Evolutionary conservation across 2,888 invertebrate species (phyloP), one percentile per base, ranked within the genome.

Genomic region (Noctua fimbriata): DNA sequence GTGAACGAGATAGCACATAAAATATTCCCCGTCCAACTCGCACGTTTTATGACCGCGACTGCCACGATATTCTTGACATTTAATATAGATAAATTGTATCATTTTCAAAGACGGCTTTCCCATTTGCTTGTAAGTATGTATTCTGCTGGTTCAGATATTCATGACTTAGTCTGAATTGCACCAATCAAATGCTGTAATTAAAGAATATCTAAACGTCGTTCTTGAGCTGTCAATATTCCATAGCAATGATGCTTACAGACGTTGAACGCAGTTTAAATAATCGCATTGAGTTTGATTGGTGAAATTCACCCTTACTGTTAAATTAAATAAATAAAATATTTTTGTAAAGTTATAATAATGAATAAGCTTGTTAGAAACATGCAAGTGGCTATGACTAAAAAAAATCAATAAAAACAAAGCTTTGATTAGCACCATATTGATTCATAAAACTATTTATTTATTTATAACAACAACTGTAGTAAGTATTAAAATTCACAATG

Each of bases 401-500:
- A 36, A 49, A 21, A 24, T 24, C n/a, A 76, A 79, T 66, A 52
- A 76, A 87, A 85, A 75, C 18, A 79, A 63, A 69, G 70, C 49
- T 81, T 82, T 47, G 16, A 70, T 78, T 79, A 60, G 83, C 78
- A 78, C 65, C 81, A 69, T 69, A 63, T 70, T 58, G 81, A 83
- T 88, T 81, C 55, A 73, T 78, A 72, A 73, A 83, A 78, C 9
- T 85, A 87, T 87, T 85, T 89, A 85, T 86, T 88, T 67, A 65
- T 78, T 82, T 82, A 87, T 63, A 77, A 73, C 55, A 79, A 58
- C 47, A 72, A 81, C 63, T 78, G 77, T 89, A 84, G 76, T 79
- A 78, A 84, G 69, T 81, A 81, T 80, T 87, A 79, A 78, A 79
- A 81, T 81, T 84, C 80, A 87, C 71, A 72, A 82, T 63, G 72